Percentiles rank a stretch among this genome's conserved stretches.
These are phyloP conservation scores for Crepidodera aurea DNA, from an alignment of 2,888 invertebrate genomes.

Conservation along the genomic window DNA sequence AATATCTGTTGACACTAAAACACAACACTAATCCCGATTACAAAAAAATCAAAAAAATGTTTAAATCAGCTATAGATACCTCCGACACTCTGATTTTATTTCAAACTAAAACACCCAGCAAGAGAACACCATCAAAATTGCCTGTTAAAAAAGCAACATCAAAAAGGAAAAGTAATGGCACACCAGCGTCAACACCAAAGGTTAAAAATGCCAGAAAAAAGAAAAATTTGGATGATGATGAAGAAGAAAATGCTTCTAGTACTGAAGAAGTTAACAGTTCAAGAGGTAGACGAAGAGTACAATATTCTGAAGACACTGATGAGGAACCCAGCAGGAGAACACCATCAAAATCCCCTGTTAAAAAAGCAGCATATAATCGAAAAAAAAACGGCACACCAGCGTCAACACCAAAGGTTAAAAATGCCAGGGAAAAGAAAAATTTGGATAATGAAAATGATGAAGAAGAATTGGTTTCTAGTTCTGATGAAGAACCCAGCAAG, in stretches of 20 bases:
- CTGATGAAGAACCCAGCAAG: slow-evolving; percentile 4
- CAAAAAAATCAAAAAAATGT: slow-evolving; percentile 71
- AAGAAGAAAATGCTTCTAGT: slow-evolving; percentile 24
- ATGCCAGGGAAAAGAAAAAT: not conserved
- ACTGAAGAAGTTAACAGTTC: too few species aligned
- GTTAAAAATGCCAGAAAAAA: not conserved
- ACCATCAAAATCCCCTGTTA: slow-evolving; percentile 8
- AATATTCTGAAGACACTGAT: slow-evolving; percentile 17
- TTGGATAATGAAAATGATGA: slow-evolving; percentile 14
- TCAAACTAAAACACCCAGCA: slow-evolving; percentile 10
- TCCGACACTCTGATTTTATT: slow-evolving; percentile 66
- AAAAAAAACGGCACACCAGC: not conserved
- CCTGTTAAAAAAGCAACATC: slow-evolving; percentile 6
- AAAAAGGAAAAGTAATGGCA: not conserved
- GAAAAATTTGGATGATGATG: slow-evolving; percentile 11
- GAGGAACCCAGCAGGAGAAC: not conserved
- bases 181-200: slow-evolving; percentile 11
- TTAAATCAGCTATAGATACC: slow-evolving; percentile 69
- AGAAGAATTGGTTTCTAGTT: slow-evolving; percentile 17
- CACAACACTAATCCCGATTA: slow-evolving; percentile 81
- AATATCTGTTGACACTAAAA: slow-evolving; percentile 72
- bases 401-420: slow-evolving; percentile 1
- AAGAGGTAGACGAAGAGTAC: too few species aligned
- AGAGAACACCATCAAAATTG: not conserved
- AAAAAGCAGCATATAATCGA: not conserved